phyloP scores from a whole-genome alignment of 2,888 invertebrate species.

The Nezara viridula region DNA sequence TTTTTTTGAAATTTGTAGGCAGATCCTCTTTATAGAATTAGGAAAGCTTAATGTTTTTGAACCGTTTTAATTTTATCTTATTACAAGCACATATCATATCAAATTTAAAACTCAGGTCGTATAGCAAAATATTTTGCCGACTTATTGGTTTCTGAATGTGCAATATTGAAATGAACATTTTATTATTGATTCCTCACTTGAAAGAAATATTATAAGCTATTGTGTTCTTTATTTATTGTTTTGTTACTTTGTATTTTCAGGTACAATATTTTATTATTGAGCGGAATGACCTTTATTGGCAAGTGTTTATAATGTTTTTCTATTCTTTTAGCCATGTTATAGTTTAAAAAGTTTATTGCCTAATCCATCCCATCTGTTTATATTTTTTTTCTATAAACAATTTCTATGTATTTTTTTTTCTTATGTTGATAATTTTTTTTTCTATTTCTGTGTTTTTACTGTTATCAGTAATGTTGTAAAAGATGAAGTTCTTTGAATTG shows the following conservation, averaged over 20 bases:
- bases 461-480: neutral
- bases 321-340: slow-evolving; percentile 10
- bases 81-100: too few relatives aligned
- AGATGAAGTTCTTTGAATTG: slow-evolving; percentile 2
- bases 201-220: neutral
- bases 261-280: neutral
- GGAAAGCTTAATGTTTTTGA: too few relatives aligned
- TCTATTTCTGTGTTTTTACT: neutral
- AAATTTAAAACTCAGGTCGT: too few relatives aligned
- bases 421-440: neutral
- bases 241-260: slow-evolving; percentile 13
- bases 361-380: neutral
- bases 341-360: neutral
- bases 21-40: too few relatives aligned
- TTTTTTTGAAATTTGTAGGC: neutral
- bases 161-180: too few relatives aligned
- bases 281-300: neutral
- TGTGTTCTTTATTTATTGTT: neutral
- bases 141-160: too few relatives aligned
- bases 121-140: too few relatives aligned
- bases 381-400: neutral
- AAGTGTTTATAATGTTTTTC: neutral
- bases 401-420: neutral
- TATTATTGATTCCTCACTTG: neutral
- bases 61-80: too few relatives aligned